Evolutionary conservation across 2,113 vertebrate species (phyloP).

Genomic region (Oceanites oceanicus): DNA sequence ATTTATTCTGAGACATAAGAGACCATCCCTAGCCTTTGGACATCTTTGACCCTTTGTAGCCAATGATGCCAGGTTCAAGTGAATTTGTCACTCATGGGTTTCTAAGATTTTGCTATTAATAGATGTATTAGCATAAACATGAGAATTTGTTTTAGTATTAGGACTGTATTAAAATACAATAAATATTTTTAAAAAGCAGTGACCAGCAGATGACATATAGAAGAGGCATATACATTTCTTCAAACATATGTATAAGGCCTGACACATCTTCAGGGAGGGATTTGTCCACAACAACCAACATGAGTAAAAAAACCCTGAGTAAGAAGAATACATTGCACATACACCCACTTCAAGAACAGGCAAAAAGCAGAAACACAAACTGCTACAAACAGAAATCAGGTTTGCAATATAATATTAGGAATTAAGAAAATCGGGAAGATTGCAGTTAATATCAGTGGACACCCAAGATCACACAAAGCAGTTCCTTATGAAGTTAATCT

Average conservation of each 20-base stretch:
- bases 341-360: background rate
- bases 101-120: background rate
- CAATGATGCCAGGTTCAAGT: background rate
- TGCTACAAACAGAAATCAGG: background rate
- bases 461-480: background rate
- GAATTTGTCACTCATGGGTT: background rate
- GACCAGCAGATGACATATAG: background rate
- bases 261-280: background rate
- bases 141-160: background rate
- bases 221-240: background rate
- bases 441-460: background rate
- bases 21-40: background rate
- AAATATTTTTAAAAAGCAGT: background rate
- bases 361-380: background rate
- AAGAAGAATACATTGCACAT: background rate
- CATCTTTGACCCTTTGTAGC: background rate
- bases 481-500: background rate
- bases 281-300: background rate
- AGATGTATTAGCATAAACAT: background rate
- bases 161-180: background rate
- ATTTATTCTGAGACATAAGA: background rate
- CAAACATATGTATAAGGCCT: background rate
- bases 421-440: background rate
- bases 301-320: background rate
- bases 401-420: background rate